A percentile compares a stretch with the other conserved stretches of the same genome.
Evolutionary conservation across 2,888 invertebrate species (phyloP).

Genomic region (Nymphalis polychloros): DNA sequence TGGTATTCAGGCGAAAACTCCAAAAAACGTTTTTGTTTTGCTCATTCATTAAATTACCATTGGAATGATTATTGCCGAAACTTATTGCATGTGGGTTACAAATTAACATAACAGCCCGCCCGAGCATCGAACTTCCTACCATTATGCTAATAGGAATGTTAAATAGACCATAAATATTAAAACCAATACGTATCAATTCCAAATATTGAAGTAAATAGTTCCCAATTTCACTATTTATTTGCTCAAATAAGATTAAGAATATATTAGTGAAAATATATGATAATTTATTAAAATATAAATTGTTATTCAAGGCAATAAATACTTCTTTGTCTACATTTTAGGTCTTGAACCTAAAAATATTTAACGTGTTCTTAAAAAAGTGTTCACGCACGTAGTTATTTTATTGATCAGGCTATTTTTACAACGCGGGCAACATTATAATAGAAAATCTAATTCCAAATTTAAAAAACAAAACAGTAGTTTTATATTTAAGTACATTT

Average conservation of each 20-base stretch:
- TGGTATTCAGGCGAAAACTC: background rate
- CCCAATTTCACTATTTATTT: background rate
- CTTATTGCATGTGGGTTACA: constrained; percentile 37
- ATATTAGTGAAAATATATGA: no score
- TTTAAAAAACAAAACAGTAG: no score
- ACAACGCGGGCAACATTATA: no score
- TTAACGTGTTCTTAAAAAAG: no score
- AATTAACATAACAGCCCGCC: constrained; percentile 35
- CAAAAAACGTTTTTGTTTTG: background rate
- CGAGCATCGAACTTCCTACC: constrained; percentile 20
- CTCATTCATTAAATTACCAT: constrained; percentile 29
- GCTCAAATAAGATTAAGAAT: background rate
- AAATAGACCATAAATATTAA: constrained; percentile 25
- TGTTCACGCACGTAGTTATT: no score
- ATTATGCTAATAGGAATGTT: constrained; percentile 18
- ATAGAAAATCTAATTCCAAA: no score
- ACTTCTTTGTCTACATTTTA: background rate
- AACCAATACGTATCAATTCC: constrained; percentile 12
- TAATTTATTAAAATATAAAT: background rate
- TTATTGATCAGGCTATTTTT: no score
- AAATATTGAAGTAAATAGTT: constrained; percentile 13
- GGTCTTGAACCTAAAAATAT: no score
- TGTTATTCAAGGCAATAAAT: background rate
- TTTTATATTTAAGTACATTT: no score
- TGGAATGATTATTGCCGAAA: constrained; percentile 34